Evolutionary conservation across 1,140 invertebrate genomes (phyloP).

Genomic region (Drosophila pallidifrons): DNA sequence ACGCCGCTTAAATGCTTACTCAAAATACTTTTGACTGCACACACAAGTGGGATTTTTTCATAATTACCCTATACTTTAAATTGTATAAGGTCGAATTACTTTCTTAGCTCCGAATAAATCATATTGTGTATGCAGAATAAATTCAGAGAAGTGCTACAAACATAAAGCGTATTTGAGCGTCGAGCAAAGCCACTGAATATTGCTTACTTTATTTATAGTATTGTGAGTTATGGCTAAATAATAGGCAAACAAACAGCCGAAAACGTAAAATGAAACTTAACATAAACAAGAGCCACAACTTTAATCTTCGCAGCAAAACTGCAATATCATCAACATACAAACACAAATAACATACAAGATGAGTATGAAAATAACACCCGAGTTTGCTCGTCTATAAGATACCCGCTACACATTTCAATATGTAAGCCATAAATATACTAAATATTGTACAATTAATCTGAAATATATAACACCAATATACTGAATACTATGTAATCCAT

Average conservation of each 20-base stretch:
- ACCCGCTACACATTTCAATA: no score
- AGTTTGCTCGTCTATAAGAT: no score
- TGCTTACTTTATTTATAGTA: conserved; percentile 10
- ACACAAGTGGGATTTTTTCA: not conserved
- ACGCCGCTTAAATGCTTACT: conserved; percentile 8
- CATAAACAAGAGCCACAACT: conserved; percentile 9
- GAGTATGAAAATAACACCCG: no score
- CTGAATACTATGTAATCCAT: no score
- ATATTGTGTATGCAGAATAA: not conserved
- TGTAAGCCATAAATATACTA: no score
- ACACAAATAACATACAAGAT: conserved; percentile 27
- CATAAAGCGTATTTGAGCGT: not conserved
- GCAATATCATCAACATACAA: conserved; percentile 38
- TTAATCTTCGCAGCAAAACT: conserved; percentile 17
- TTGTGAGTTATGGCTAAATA: conserved; percentile 26
- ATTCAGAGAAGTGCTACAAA: not conserved
- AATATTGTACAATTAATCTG: no score
- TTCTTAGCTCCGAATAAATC: not conserved
- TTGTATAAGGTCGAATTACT: not conserved
- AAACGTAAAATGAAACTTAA: conserved; percentile 6
- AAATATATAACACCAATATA: no score
- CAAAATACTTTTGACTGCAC: conserved; percentile 11
- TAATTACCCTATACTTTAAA: not conserved
- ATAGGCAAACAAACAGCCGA: conserved; percentile 23
- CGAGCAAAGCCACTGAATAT: not conserved